phyloP scores from a whole-genome alignment of 2,888 invertebrate genomes.

The Campoplex capitator region DNA sequence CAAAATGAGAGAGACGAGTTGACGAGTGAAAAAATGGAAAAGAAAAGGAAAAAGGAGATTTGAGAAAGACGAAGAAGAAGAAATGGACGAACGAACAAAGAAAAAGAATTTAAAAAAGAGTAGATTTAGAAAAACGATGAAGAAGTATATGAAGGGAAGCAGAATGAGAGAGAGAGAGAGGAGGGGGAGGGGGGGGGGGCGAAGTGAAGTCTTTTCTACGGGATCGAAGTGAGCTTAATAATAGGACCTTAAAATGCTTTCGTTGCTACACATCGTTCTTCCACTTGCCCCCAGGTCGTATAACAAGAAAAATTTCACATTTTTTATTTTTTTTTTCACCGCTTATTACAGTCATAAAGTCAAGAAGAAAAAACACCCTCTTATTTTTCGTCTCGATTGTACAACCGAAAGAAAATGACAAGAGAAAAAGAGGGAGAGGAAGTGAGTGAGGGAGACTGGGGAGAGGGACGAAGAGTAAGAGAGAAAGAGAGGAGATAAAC shows the following conservation, averaged over 20 bases:
- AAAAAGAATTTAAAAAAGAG: background rate
- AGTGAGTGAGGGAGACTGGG: background rate
- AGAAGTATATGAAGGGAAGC: background rate
- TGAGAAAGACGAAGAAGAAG: background rate
- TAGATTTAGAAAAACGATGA: background rate
- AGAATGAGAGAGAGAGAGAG: background rate
- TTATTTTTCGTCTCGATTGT: conserved; percentile 30
- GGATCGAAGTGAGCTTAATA: conserved; percentile 57
- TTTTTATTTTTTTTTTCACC: conserved; percentile 21
- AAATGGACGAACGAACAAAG: background rate
- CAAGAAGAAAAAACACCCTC: conserved; percentile 43
- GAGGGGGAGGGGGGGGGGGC: background rate
- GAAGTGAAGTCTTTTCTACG: background rate
- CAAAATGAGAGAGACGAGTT: background rate
- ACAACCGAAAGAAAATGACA: background rate
- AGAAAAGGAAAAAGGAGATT: background rate
- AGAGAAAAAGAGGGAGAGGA: background rate
- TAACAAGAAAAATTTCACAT: conserved; percentile 49
- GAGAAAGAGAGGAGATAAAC: background rate
- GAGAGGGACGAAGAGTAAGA: background rate
- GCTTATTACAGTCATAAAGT: conserved; percentile 61
- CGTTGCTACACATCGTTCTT: background rate
- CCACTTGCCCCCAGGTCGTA: background rate
- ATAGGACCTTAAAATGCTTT: conserved; percentile 33
- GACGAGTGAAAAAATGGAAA: background rate